Conservation (phyloP, 2,113 vertebrate genomes). For the Hepsetus odoe region DNA sequence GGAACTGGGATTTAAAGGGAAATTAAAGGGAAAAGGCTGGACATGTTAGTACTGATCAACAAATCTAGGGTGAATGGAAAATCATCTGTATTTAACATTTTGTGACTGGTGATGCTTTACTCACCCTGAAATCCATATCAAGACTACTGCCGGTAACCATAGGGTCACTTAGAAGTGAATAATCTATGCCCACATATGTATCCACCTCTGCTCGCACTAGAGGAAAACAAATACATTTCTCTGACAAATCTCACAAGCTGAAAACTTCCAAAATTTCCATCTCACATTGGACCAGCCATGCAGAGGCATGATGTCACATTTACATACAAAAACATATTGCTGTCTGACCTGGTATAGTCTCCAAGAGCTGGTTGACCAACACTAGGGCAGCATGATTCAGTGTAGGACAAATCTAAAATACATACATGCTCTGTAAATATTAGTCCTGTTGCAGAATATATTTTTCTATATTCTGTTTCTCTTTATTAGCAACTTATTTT, state of each 20-base stretch:
- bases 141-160: conserved; percentile 77
- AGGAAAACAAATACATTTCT: conserved; percentile 33
- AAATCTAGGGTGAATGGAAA: too few species aligned
- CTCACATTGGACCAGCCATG: not conserved
- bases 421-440: not conserved
- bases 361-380: conserved; percentile 86
- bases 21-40: too few species aligned
- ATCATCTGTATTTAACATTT: too few species aligned
- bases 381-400: conserved; percentile 84
- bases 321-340: not conserved
- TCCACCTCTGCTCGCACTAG: conserved; percentile 84
- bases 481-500: too few species aligned
- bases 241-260: not conserved
- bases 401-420: conserved; percentile 87
- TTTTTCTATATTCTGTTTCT: too few species aligned
- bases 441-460: too few species aligned
- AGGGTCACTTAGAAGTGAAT: conserved; percentile 88
- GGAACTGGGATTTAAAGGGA: too few species aligned
- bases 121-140: conserved; percentile 92
- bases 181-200: conserved; percentile 86
- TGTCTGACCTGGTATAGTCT: conserved; percentile 85
- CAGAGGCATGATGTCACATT: not conserved
- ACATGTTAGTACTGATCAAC: too few species aligned
- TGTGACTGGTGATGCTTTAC: conserved; percentile 14
- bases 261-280: not conserved